Percentiles rank a stretch among this genome's conserved stretches.
Evolutionary conservation across 2,113 vertebrate genomes (phyloP).

Genomic region (rabbit (Oryctolagus cuniculus)): mOryCun1.1 NC_091453.1:130840001-130840500

Average conservation of each 20-base stretch:
- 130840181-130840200: neutral
- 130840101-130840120: constrained; percentile 18
- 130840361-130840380: neutral
- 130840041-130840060: neutral
- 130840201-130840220: neutral
- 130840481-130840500: neutral
- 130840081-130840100: neutral
- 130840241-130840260: neutral
- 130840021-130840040: neutral
- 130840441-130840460: constrained; percentile 22
- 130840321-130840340: constrained; percentile 27
- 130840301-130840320: neutral
- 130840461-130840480: neutral
- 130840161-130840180: neutral
- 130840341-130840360: neutral
- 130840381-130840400: neutral
- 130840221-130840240: constrained; percentile 12
- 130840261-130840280: constrained; percentile 8
- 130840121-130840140: neutral
- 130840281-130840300: constrained; percentile 25
- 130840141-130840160: neutral
- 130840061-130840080: neutral
- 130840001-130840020: neutral
- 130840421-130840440: neutral
- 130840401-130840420: constrained; percentile 2